Base-by-base conservation (phyloP, 2,888 invertebrate genomes). In the Eurytoma adleriae region DNA sequence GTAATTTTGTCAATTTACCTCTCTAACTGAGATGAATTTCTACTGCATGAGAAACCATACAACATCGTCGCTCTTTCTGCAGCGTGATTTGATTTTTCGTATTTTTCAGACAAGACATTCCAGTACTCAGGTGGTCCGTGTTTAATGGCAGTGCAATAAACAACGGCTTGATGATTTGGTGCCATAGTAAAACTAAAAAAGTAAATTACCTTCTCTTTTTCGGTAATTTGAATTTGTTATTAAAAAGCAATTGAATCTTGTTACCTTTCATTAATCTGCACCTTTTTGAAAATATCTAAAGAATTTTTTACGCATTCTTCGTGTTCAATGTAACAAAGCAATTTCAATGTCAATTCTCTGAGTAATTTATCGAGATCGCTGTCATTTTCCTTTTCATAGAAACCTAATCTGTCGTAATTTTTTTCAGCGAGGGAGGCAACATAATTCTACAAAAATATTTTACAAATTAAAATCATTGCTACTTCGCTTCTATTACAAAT, bases 91-190 rank as follows among this genome's bases (percentile, higher is more conserved):
- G 95, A 92, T 61, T 91, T 91, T 83, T 92, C 91, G 86, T 94
- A 95, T 75, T 94, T 92, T n/a, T 93, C 89, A 92, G 95, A 95
- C 18, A 95, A 91, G 92, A 95, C 96, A 56, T 95, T 91, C 96
- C 96, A 97, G 85, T 95, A 94, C 0, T 91, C 90, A 83, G 93
- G 93, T 13, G 92, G 92, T 59, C 96, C 96, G 84, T 94, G 91
- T 14, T 92, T 91, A 18, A 96, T 92, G 0, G 94, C 95, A 64
- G 93, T 93, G 90, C 97, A 97, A 91, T 96, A 96, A 74, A 96
- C 94, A 0, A 94, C 92, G 40, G 92, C 90, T 0, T 95, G 93
- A 10, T 96, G 91, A 90, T 96, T 95, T 24, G 94, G 93, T 0
- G 95, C 94, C 85, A 97, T 94, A 2, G 95, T 96, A 48, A 24